phyloP scores from a whole-genome alignment of 2,797 vertebrate genomes.

The Mormyrus proboscirostris region DNA sequence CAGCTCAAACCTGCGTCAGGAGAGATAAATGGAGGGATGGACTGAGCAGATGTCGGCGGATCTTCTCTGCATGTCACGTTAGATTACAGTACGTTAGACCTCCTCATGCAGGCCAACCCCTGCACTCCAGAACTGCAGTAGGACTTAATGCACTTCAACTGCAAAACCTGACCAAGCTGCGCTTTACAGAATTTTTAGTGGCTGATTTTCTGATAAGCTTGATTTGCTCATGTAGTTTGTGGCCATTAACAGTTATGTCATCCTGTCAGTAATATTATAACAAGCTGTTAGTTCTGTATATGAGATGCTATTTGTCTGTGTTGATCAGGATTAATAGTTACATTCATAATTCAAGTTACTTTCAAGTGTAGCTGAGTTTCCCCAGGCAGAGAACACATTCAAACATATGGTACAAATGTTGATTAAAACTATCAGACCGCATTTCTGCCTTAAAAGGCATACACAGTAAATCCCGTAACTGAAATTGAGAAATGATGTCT shows the following conservation, averaged over 20 bases:
- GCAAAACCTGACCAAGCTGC: background rate
- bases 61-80: background rate
- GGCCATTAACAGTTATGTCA: background rate
- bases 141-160: background rate
- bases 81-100: background rate
- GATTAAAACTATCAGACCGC: background rate
- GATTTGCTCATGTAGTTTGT: background rate
- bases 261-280: background rate
- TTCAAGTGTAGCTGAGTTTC: background rate
- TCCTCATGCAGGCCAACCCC: background rate
- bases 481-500: background rate
- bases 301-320: background rate
- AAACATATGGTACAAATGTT: background rate
- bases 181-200: background rate
- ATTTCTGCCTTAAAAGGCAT: background rate
- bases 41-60: background rate
- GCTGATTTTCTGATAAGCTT: background rate
- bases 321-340: background rate
- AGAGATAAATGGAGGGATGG: background rate
- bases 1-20: constrained; percentile 57
- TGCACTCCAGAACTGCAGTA: background rate
- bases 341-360: background rate
- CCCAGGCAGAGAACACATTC: background rate
- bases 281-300: background rate
- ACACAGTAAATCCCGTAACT: background rate